A percentile compares a stretch with the other conserved stretches of the same genome.
phyloP scores from a whole-genome alignment of 2,888 invertebrate species.

The Dendrolimus houi region DNA sequence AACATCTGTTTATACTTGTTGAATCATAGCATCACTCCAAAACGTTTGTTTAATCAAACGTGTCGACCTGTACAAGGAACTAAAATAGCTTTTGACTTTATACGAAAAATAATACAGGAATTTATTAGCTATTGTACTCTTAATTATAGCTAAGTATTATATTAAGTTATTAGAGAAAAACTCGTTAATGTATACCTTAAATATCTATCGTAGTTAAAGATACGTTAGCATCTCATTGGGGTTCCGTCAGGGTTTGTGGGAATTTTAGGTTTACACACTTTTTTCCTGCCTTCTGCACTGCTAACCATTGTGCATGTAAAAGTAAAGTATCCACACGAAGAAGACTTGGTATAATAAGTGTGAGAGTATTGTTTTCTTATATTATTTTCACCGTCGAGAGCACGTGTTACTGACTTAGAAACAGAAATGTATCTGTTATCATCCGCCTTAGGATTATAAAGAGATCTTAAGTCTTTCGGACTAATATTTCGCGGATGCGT shows the following conservation, averaged over 20 bases:
- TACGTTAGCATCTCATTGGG: constrained; percentile 74
- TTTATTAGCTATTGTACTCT: no score
- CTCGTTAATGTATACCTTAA: no score
- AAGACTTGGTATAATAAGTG: constrained; percentile 90
- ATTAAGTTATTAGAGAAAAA: no score
- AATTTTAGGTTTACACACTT: constrained; percentile 88
- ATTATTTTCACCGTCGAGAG: constrained; percentile 77
- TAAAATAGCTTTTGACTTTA: no score
- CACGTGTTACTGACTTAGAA: constrained; percentile 87
- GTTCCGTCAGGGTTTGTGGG: constrained; percentile 86
- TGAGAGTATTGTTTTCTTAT: constrained; percentile 84
- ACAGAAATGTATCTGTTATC: constrained; percentile 85
- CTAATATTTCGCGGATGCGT: constrained; percentile 39
- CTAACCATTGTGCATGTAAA: constrained; percentile 89
- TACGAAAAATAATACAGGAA: no score
- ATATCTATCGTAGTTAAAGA: no score
- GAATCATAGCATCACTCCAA: no score
- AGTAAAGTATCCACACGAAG: constrained; percentile 91
- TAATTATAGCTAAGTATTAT: no score
- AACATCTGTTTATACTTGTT: no score
- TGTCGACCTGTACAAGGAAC: no score
- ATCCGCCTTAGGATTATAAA: constrained; percentile 47
- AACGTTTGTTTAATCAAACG: no score
- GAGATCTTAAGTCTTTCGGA: constrained; percentile 52
- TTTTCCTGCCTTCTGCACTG: constrained; percentile 85